Base-by-base conservation (phyloP, 2,113 vertebrate genomes). In the Corythoichthys haematopterus region DNA sequence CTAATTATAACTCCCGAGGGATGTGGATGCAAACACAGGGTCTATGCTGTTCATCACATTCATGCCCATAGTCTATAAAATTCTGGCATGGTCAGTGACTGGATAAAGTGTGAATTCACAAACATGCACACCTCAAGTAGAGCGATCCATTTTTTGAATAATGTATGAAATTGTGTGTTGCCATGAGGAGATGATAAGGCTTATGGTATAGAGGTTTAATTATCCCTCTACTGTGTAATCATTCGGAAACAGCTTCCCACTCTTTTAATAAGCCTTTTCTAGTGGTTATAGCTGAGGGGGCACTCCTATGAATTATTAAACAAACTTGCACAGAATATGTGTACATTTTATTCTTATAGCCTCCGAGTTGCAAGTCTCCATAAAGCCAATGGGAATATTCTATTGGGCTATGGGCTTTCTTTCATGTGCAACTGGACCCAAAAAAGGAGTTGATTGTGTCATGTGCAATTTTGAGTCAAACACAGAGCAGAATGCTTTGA, bases 151-250 rank as follows among this genome's bases (percentile, higher is more conserved):
- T 82, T 78, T 78, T 80, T 88, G 76, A 88, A 89, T 90, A 85
- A 88, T 88, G 74, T 65, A 88, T 79, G 33, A 72, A 71, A 72
- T 77, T 72, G 67, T 65, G 74, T 80, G 79, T 85, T 81, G 83
- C 79, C 76, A 85, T 64, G 55, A 86, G 82, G 73, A 87, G 77
- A 76, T 58, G 77, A 80, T 85, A 81, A 86, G 79, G 66, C 61
- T 84, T 74, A 81, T 86, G 79, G 71, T 85, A 85, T 85, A 72
- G 82, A 85, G 78, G 79, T 86, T 80, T 88, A 88, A 90, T 90
- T 88, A 90, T 79, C 78, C 64, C 64, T 74, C 78, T 71, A 73
- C 68, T 80, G 82, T 75, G 80, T 87, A 88, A 88, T 90, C 83
- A 87, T 74, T 82, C 74, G 80, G 76, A 88, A 87, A 83, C 83